Conservation (phyloP, 2,797 vertebrate species). For the Urocyon cinereoargenteus region DNA sequence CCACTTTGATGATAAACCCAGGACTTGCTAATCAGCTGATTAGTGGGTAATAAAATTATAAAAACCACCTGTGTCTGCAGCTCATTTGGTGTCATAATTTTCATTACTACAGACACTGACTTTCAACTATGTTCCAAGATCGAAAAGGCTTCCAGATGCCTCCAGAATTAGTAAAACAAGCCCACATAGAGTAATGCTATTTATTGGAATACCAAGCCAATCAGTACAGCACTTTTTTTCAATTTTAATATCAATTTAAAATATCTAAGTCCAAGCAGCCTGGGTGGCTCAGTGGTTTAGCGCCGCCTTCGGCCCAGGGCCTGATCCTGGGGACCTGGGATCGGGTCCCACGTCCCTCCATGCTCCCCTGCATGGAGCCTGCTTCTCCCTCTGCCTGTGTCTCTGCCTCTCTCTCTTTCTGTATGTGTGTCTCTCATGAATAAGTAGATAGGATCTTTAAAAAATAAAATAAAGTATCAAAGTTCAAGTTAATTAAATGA, state of each 20-base stretch:
- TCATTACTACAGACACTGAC: slow-evolving; percentile 38
- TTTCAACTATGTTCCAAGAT: slow-evolving; percentile 25
- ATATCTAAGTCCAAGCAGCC: not conserved
- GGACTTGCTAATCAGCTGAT: not conserved
- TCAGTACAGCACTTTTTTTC: not conserved
- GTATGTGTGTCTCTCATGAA: no score
- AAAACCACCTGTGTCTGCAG: slow-evolving; percentile 29
- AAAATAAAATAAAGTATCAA: not conserved
- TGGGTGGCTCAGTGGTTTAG: no score
- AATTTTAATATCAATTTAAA: slow-evolving; percentile 43
- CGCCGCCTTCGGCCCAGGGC: no score
- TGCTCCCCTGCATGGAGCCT: no score
- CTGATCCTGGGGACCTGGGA: no score
- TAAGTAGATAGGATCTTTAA: no score
- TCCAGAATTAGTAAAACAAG: not conserved
- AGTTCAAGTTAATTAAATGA: slow-evolving; percentile 56
- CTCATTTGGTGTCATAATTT: slow-evolving; percentile 47
- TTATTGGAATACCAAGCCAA: not conserved
- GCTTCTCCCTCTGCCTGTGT: no score
- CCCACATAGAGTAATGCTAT: not conserved
- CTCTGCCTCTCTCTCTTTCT: no score
- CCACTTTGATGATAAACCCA: slow-evolving; percentile 25
- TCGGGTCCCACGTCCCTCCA: no score
- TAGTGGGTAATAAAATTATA: slow-evolving; percentile 29
- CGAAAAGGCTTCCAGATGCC: not conserved